These are phyloP conservation scores for Boloria selene DNA, from an alignment of 2,888 invertebrate genomes.

Conservation along the genomic window DNA sequence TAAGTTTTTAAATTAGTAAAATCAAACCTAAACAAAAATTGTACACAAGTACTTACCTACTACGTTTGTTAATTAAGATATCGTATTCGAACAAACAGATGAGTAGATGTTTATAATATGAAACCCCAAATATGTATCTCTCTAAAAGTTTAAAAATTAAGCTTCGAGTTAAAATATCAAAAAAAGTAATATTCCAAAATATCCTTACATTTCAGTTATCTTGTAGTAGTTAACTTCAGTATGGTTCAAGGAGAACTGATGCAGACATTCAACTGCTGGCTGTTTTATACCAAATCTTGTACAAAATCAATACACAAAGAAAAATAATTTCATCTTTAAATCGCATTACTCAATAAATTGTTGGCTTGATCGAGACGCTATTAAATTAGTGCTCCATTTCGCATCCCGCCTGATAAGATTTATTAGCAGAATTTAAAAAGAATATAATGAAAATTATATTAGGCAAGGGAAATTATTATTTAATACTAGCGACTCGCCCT, in stretches of 20 bases:
- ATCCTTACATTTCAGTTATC: conserved; percentile 1
- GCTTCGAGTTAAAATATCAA: no score
- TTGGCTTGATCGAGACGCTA: conserved; percentile 20
- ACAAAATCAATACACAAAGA: conserved; percentile 20
- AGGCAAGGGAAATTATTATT: no score
- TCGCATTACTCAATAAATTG: conserved; percentile 37
- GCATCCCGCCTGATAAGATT: background rate
- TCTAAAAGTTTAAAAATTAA: no score
- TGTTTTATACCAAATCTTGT: conserved; percentile 37
- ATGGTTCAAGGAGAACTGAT: conserved; percentile 40
- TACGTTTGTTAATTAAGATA: no score
- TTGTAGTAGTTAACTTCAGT: conserved; percentile 1
- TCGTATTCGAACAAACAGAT: no score
- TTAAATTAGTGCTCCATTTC: conserved; percentile 21
- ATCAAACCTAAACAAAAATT: no score
- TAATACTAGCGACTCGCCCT: no score
- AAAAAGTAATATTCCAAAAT: background rate
- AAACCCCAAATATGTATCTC: no score
- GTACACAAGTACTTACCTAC: no score
- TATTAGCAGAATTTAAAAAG: conserved; percentile 4
- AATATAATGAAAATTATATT: background rate
- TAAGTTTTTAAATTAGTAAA: no score
- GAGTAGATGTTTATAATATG: no score
- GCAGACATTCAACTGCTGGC: conserved; percentile 19
- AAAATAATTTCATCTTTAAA: conserved; percentile 28